Base-by-base conservation (phyloP, 2,797 vertebrate genomes). In the Thunnus albacares region DNA sequence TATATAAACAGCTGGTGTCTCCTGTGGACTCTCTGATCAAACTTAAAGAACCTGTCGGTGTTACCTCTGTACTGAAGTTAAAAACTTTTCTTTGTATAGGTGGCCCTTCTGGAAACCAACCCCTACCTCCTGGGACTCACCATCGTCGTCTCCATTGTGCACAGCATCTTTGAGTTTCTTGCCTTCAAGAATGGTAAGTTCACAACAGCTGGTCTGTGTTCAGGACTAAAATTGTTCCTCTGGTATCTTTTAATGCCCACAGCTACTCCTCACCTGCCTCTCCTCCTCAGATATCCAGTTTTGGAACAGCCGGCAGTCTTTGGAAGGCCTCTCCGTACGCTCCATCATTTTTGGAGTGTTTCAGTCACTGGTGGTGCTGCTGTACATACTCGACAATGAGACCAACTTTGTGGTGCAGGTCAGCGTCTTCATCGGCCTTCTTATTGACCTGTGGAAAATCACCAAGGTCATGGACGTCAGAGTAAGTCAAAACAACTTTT, bases 361-460 rank as follows among this genome's bases (percentile, higher is more conserved):
- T 87, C 98, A 99, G 94, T 99, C 98, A 0, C 92, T 97, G 0
- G 97, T 99, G 3, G 98, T 99, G 24, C 94, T 99, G 13, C 96
- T 99, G 13, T 99, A 99, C 87, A 99, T 99, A 70, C 81, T 99
- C 89, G 98, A 99, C 95, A 99, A 99, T 0, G 98, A 99, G 87
- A 99, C 97, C 70, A 99, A 99, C 95, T 98, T 99, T 0, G 98
- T 99, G 88, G 98, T 99, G 33, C 98, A 99, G 89, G 96, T 98
- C 95, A 99, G 98, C 92, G 97, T 99, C 77, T 98, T 99, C 93
- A 97, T 99, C 0, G 98, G 98, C 75, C 97, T 99, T 53, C 97
- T 99, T 33, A 99, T 99, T 4, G 98, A 99, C 89, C 95, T 99
- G 91, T 99, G 98, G 98, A 99, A 99, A 94, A 99, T 99, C 91